Conservation (phyloP, 1,140 invertebrate genomes). For the Saxidomus purpurata region DNA sequence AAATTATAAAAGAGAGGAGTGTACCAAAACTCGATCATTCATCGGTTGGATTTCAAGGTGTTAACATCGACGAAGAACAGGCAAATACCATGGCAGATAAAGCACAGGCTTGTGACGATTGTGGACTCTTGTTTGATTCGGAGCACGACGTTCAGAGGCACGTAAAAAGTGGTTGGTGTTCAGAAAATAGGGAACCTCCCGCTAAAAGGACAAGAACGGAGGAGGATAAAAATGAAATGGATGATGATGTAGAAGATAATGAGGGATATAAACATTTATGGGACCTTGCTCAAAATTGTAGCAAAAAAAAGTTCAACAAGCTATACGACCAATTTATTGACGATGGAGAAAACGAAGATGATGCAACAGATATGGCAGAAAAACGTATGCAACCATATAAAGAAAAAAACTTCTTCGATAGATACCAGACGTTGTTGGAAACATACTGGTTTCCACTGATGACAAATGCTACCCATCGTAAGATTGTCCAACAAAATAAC, state of each 20-base stretch:
- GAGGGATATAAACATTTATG: slow-evolving; percentile 14
- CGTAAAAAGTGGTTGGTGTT: slow-evolving; percentile 29
- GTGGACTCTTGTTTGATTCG: too few species aligned
- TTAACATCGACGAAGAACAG: not conserved
- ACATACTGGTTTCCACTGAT: too few species aligned
- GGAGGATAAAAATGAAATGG: not conserved
- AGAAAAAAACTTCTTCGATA: too few species aligned
- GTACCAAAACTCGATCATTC: not conserved
- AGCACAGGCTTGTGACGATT: too few species aligned
- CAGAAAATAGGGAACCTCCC: not conserved
- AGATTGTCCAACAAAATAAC: not conserved
- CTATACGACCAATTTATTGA: slow-evolving; percentile 15
- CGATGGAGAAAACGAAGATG: slow-evolving; percentile 30
- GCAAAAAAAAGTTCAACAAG: slow-evolving; percentile 14
- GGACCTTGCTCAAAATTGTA: not conserved
- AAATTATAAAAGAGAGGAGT: slow-evolving; percentile 1
- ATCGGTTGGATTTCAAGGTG: slow-evolving; percentile 21
- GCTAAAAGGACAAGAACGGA: not conserved
- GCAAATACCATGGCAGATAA: slow-evolving; percentile 5
- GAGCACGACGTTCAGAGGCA: slow-evolving; percentile 39
- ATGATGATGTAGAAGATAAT: slow-evolving; percentile 26
- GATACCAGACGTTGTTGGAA: too few species aligned
- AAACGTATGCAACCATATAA: too few species aligned
- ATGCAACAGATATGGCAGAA: not conserved
- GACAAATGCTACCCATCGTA: slow-evolving; percentile 7